A percentile compares a stretch with the other conserved stretches of the same genome.
These are phyloP conservation scores for Limosa lapponica DNA, from an alignment of 2,797 vertebrate genomes.

Conservation along the genomic window DNA sequence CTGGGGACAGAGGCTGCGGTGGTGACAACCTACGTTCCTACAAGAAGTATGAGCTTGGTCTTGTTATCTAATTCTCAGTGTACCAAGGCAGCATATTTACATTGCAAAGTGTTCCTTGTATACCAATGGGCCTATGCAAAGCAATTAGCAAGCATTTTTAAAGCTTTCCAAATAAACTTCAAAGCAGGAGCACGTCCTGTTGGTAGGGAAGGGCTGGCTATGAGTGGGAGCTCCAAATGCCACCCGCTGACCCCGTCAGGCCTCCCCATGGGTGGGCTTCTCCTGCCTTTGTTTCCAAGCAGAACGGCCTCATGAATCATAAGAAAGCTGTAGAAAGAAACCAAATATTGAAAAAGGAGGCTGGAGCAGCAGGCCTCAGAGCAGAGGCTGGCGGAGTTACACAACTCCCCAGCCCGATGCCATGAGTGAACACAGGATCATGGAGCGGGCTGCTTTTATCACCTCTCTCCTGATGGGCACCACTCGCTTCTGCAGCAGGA, in stretches of 20 bases:
- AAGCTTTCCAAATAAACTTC: conserved; percentile 34
- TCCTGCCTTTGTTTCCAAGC: neutral
- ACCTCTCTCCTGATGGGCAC: neutral
- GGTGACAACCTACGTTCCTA: neutral
- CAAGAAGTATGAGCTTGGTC: neutral
- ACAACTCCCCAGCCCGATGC: neutral
- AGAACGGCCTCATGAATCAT: neutral
- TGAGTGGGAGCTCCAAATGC: neutral
- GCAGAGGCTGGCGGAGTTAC: neutral
- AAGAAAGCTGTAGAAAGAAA: neutral
- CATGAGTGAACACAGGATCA: neutral
- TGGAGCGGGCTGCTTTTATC: neutral
- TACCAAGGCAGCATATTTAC: conserved; percentile 31
- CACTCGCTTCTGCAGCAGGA: neutral
- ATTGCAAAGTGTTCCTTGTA: neutral
- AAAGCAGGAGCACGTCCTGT: neutral
- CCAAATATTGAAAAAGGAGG: neutral
- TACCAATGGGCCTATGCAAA: neutral
- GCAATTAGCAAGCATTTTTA: neutral
- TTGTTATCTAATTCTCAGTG: neutral
- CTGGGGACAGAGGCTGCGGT: neutral
- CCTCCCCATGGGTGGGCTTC: neutral
- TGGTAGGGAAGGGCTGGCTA: neutral
- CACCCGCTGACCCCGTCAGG: neutral
- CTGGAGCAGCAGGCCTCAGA: neutral